Base-by-base conservation (phyloP, 2,113 vertebrate genomes). In the Trochalopteron elliotii region DNA sequence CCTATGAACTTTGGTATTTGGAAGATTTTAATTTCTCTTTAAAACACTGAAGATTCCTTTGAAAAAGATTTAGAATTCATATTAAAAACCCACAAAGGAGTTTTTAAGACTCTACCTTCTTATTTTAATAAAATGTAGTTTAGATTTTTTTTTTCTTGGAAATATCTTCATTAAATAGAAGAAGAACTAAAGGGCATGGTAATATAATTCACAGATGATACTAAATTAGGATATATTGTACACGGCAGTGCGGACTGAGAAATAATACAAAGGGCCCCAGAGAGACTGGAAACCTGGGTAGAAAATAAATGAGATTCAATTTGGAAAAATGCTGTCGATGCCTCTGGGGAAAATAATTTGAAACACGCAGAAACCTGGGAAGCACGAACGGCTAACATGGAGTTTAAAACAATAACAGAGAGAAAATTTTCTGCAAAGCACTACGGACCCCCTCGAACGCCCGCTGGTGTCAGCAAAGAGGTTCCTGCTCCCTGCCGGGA, bases 291-390 rank as follows among this genome's bases (percentile, higher is more conserved):
- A 96, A 97, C 96, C 96, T 96, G 94, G 92, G 96, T 71, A 96
- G 96, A 96, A 97, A 97, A 96, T 97, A 97, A 97, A 97, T 96
- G 96, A 97, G 94, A 97, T 96, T 96, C 96, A 96, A 96, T 96
- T 96, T 96, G 96, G 92, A 96, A 97, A 97, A 97, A 97, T 65
- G 93, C 93, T 83, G 90, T 87, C 53, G 37, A 94, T 95, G 96
- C 92, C 96, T 96, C 96, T 95, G 92, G 94, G 96, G 96, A 96
- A 97, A 97, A 96, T 97, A 96, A 97, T 97, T 94, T 96, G 96
- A 96, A 96, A 94, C 90, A 96, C 53, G 2, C 71, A 4, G 92
- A 95, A 97, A 97, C 94, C 93, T 96, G 93, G 95, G 94, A 96
- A 95, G 93, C 82, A 90, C 90, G 88, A 95, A 93, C 6, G 64